Conservation (phyloP, 1,140 invertebrate genomes). For the Microvelia longipes region DNA sequence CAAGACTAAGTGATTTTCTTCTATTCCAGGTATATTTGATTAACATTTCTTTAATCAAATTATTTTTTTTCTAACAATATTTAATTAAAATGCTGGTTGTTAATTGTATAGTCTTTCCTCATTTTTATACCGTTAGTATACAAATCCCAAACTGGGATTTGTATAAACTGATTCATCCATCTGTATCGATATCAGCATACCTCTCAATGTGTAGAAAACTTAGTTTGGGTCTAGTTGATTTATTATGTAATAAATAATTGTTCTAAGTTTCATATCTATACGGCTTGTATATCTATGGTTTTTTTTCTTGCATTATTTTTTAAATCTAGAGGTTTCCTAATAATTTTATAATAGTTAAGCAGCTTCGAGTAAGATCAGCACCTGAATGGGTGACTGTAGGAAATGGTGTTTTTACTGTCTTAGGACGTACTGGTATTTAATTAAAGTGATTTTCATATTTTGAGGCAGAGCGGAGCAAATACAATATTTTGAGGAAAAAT, state of each 20-base stretch:
- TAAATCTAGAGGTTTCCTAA: too few species aligned
- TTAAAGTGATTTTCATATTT: too few species aligned
- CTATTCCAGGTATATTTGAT: conserved; percentile 69
- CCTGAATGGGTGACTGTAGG: too few species aligned
- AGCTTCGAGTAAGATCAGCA: too few species aligned
- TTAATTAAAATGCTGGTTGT: not conserved
- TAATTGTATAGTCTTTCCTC: not conserved
- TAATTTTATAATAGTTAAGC: too few species aligned
- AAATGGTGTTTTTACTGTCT: too few species aligned
- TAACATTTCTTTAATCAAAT: not conserved
- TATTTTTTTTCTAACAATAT: not conserved
- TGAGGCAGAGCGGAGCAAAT: too few species aligned
- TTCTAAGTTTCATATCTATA: not conserved
- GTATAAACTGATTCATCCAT: not conserved
- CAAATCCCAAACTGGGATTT: not conserved
- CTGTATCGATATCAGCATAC: not conserved
- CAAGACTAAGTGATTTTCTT: conserved; percentile 88
- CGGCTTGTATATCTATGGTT: not conserved
- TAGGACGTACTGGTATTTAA: too few species aligned
- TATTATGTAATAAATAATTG: not conserved
- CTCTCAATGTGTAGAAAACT: not conserved
- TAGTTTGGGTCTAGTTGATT: too few species aligned
- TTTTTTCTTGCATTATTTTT: too few species aligned
- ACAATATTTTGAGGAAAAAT: too few species aligned
- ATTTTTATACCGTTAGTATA: not conserved